Evolutionary conservation across 2,888 invertebrate species (phyloP), one percentile per base, ranked within the genome.

Genomic region (Caenorhabditis wallacei): DNA sequence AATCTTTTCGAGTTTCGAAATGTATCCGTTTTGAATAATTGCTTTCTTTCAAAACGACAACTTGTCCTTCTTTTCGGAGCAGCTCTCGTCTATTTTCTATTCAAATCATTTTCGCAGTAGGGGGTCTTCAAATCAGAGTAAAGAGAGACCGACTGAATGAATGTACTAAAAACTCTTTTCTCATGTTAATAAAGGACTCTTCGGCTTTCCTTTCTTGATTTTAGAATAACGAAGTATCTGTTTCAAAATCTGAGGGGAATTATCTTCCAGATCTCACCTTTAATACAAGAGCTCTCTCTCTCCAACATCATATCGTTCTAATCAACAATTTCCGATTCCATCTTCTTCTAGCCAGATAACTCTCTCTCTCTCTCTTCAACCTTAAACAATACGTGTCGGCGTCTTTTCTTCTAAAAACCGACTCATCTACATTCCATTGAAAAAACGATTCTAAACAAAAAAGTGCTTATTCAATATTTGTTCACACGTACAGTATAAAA

Each of bases 1-100:
- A 66, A 75, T 56, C 66, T 74, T 48, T n/a, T 46, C 20, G 54
- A 37, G 30, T 64, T 61, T 61, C 68, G 78, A 78, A 78, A 78
- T 78, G 69, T 69, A 78, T 78, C 78, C 78, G 78, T 69, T 63
- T 69, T 78, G 78, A 78, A 78, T 78, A 78, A 78, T 78, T 78
- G 78, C 78, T 54, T 35, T 78, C 78, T 69, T 70, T 78, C 69
- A 78, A 76, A 40, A 69, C 78, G 66, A 35, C 69, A 69, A 69
- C 51, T 3, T 30, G 4, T 30, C 16, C 22, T 7, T 18, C 22
- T 35, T 22, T 18, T 10, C 22, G 11, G 7, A 10, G 11, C 7
- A 46, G 54, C 66, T 51, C 59, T 54, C 54, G 24, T 16, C 40
- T 22, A 26, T 35, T 57, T 24, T 48, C 79, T 56, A 57, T 78